These are phyloP conservation scores for Marmota flaviventris DNA, from an alignment of 2,113 vertebrate genomes.

Conservation along the genomic window DNA sequence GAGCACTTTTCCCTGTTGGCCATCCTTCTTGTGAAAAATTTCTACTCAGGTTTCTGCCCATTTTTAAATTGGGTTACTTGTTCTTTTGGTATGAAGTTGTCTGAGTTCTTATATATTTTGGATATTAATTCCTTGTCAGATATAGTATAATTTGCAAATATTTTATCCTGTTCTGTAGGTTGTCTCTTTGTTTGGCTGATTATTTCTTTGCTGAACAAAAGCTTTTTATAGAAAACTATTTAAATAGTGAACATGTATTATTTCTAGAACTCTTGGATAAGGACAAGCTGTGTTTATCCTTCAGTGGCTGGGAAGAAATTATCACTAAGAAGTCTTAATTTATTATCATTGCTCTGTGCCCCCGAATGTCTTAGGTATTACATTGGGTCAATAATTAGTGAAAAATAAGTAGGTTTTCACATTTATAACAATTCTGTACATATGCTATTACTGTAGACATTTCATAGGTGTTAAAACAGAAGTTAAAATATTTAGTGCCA, in stretches of 20 bases:
- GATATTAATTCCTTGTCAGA: background rate
- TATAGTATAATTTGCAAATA: background rate
- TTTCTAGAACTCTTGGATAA: background rate
- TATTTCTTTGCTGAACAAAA: background rate
- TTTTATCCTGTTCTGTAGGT: background rate
- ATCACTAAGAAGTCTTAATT: background rate
- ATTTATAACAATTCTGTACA: background rate
- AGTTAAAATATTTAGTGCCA: background rate
- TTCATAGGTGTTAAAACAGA: background rate
- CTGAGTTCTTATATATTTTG: background rate
- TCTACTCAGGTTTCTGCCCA: background rate
- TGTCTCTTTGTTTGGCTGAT: background rate
- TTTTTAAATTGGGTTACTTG: background rate
- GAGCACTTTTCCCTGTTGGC: background rate
- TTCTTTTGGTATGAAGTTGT: background rate
- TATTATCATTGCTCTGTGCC: background rate
- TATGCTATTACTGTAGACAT: background rate
- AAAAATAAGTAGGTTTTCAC: background rate
- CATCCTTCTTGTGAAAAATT: background rate
- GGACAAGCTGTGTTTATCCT: background rate
- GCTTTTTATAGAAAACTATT: background rate
- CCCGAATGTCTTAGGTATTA: background rate
- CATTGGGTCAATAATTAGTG: no score
- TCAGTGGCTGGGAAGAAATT: no score
- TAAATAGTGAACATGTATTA: background rate